Base-by-base conservation (phyloP, 2,888 invertebrate species). In the Tiphia femorata region DNA sequence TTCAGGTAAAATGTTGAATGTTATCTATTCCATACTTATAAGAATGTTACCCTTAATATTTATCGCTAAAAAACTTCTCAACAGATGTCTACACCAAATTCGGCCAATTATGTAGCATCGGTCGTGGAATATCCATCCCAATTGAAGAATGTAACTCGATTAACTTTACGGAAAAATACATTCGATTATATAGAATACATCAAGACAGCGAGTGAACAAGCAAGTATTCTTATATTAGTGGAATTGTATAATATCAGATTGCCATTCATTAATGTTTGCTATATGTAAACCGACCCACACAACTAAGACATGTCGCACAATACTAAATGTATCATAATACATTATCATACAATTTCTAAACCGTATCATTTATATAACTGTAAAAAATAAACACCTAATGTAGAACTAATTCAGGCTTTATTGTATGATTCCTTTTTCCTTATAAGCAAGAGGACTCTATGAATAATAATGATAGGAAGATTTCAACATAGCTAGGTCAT, bases 61-160 rank as follows among this genome's bases (percentile, higher is more conserved):
- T n/a, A n/a, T n/a, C n/a, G n/a, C n/a, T n/a, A n/a, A n/a, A n/a
- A n/a, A n/a, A n/a, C n/a, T n/a, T n/a, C n/a, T n/a, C n/a, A n/a
- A 27, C 25, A 63, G 73, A 60, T 17, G 43, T 73, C 73, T 8
- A 60, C 61, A 6, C 49, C 61, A 30, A 21, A 60, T 10, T 57
- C 68, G 1, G 2, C 48, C n/a, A 70, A 48, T 17, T 79, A 79
- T 42, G 46, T 52, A 12, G 79, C 68, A 2, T 77, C 76, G 1
- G 79, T 79, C 2, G 77, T 78, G 4, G 78, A 79, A 49, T 79
- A 65, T 55, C 60, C 69, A n/a, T 41, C 1, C 23, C 33, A 44
- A 50, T 21, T 17, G n/a, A 19, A 16, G 21, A 44, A 58, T 10
- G n/a, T 63, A 12, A 19, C 5, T 6, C 4, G 35, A 27, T 17